Percentiles rank a stretch among this genome's conserved stretches.
These are phyloP conservation scores for Lycodopsis pacificus DNA, from an alignment of 2,797 vertebrate genomes.

Conservation along the genomic window DNA sequence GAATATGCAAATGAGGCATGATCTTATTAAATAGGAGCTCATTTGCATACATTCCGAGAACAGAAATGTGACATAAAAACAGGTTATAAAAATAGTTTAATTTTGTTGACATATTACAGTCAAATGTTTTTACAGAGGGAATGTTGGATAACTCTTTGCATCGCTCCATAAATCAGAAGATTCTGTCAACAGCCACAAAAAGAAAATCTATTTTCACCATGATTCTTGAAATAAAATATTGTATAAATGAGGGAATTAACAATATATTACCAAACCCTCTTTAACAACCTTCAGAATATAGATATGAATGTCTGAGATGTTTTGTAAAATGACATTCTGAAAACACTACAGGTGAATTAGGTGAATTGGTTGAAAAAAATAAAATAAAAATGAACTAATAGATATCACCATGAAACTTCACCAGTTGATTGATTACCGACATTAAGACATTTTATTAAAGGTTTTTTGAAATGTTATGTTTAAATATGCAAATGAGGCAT, in stretches of 20 bases:
- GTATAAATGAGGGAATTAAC: neutral
- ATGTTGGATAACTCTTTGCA: neutral
- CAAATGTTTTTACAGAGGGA: neutral
- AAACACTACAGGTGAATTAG: neutral
- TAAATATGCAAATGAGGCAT: neutral
- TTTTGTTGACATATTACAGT: neutral
- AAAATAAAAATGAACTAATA: neutral
- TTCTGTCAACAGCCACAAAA: neutral
- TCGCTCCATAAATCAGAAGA: neutral
- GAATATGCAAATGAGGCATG: neutral
- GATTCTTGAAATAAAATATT: neutral
- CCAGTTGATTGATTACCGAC: neutral
- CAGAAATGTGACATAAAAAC: neutral
- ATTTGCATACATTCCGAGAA: neutral
- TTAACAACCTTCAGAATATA: neutral
- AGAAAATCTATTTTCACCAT: neutral
- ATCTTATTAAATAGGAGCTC: neutral
- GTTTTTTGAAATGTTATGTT: neutral
- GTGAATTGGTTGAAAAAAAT: neutral
- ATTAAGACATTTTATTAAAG: neutral
- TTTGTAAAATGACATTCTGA: neutral
- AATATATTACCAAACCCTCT: neutral
- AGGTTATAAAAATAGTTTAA: neutral
- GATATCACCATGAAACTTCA: neutral
- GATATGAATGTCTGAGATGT: too few relatives aligned